Base-by-base conservation (phyloP, 2,797 vertebrate genomes). In the Sus cebifrons region DNA sequence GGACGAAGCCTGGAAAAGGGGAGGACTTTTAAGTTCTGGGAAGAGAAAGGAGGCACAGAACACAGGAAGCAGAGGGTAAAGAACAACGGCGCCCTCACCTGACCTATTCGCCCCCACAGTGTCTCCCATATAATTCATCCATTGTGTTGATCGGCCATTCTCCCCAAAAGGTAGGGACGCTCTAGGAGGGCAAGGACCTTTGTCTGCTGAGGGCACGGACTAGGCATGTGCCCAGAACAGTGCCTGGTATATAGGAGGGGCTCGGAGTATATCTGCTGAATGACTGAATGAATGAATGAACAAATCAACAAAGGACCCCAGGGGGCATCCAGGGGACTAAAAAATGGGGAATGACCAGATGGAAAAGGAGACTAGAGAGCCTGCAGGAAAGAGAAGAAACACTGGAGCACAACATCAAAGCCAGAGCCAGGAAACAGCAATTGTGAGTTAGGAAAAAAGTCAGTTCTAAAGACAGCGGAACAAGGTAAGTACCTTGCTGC, bases 401-500 rank as follows among this genome's bases (percentile, higher is more conserved):
- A 2, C 7, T 6, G 40, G 7, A 13, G 27, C 27, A 32, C 10
- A 5, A 23, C 3, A 44, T n/a, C 12, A 15, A 36, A 23, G 32
- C 60, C 1, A 12, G 44, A 25, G 56, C 8, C 1, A n/a, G 27
- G 21, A 58, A 44, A 58, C 0, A 10, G 64, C 36, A 23, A 40
- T 0, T 0, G 17, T 32, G 18, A 60, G 32, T 2, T 2, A 27
- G 32, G 25, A 40, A 32, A 70, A 68, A 21, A 18, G 68, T 18
- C 68, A 8, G 16, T 14, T 4, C 1, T 0, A 29, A 29, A 78
- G 27, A 58, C 27, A 14, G 68, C 29, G 3, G 1, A 29, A 75
- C 10, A 4, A 8, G 0, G 25, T 56, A 62, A 16, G n/a, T 1
- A 18, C 0, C 2, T 0, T 16, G 74, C 94, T 56, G 6, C 58